Conservation (phyloP, 2,113 vertebrate species). For the Empidonax traillii region DNA sequence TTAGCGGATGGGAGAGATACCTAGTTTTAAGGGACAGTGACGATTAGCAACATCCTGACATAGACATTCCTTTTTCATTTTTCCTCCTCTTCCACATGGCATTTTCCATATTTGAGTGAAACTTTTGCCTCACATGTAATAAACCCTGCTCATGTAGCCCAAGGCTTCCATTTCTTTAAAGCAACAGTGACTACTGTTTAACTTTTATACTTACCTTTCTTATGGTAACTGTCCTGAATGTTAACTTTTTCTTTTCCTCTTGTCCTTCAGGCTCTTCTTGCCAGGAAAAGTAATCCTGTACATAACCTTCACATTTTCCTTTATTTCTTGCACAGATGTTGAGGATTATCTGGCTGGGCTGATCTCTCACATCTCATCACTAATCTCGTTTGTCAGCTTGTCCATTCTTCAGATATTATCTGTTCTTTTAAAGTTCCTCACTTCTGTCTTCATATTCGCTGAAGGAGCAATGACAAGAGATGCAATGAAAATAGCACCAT, state of each 20-base stretch:
- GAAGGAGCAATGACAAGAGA: background rate
- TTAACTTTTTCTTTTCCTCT: background rate
- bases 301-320: background rate
- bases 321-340: background rate
- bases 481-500: background rate
- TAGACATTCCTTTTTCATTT: background rate
- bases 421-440: slow-evolving; percentile 26
- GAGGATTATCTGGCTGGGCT: background rate
- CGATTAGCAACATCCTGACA: background rate
- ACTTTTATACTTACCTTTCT: background rate
- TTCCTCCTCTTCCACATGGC: background rate
- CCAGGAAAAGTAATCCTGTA: background rate
- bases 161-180: background rate
- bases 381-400: slow-evolving; percentile 23
- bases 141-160: background rate
- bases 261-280: background rate
- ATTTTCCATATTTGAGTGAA: background rate
- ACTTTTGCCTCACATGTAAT: background rate
- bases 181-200: background rate
- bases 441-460: background rate
- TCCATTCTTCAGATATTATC: slow-evolving; percentile 14
- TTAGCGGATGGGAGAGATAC: background rate
- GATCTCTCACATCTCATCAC: background rate
- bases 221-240: background rate
- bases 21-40: background rate